Evolutionary conservation across 1,140 invertebrate species (phyloP), one percentile per base, ranked within the genome.

Genomic region (Drosophila rhopaloa): DNA sequence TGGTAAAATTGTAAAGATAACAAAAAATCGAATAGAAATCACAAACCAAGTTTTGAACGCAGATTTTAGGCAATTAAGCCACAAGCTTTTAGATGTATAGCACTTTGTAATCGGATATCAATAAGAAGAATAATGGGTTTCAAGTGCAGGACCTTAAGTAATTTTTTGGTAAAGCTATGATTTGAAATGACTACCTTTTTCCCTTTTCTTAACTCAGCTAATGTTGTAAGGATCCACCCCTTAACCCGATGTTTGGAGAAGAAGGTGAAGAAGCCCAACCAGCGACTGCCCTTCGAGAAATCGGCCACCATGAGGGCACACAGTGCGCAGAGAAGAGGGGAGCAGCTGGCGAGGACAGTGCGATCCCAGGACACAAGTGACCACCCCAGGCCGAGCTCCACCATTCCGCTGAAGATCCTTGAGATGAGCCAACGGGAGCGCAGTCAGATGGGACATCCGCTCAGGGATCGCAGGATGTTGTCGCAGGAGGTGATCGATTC

Each of bases 361-460:
- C n/a, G 5, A 0, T 16, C 60, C 10, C 37, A 14, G 13, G 19
- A 41, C 1, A 1, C 16, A 9, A 9, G 1, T 5, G 8, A 0
- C 4, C 3, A 2, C 7, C 6, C n/a, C 32, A 32, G 10, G 7
- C 19, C 35, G 4, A 27, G 37, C 14, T 16, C 37, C 8, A 5
- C 65, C 2, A 48, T 67, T 11, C 46, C 58, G 4, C 5, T 27
- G 0, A 40, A 63, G 29, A 43, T 63, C 13, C 24, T 35, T 5
- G 8, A 41, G 6, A 32, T 16, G 58, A 7, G 1, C 1, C n/a
- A n/a, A 29, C 6, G 9, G 44, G 13, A 5, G n/a, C n/a, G n/a
- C 4, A 4, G 4, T 0, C 5, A 7, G 6, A 11, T 4, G 16
- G 44, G 19, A 19, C 16, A 47, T 13, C 16, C 19, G 10, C 19